Percentiles rank a stretch among this genome's conserved stretches.
phyloP scores from a whole-genome alignment of 1,140 invertebrate species.

The Gonioctena quinquepunctata region DNA sequence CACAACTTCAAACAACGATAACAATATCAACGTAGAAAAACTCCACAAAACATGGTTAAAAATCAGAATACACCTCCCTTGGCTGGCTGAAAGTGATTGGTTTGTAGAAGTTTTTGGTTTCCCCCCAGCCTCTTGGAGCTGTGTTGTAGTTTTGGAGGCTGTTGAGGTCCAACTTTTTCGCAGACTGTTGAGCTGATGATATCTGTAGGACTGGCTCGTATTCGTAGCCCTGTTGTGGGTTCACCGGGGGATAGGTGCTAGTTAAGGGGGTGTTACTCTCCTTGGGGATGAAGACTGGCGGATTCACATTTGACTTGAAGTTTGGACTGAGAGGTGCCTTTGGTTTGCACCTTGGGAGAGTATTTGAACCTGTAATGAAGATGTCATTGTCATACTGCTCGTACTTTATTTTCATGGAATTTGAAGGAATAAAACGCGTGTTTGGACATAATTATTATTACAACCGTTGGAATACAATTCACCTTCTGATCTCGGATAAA shows the following conservation, averaged over 20 bases:
- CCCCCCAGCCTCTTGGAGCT: constrained; percentile 78
- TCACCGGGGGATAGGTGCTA: constrained; percentile 56
- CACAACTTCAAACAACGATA: constrained; percentile 4
- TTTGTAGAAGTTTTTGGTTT: constrained; percentile 66
- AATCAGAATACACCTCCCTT: constrained; percentile 65
- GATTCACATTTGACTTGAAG: constrained; percentile 20
- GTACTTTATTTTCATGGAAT: too few relatives aligned
- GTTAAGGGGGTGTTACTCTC: constrained; percentile 54
- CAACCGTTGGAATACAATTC: too few relatives aligned
- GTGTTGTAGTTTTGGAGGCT: constrained; percentile 73
- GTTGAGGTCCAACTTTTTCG: constrained; percentile 36
- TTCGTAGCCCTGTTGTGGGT: constrained; percentile 21
- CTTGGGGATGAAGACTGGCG: constrained; percentile 55
- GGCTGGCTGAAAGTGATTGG: constrained; percentile 68
- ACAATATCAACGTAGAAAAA: background rate
- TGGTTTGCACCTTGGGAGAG: constrained; percentile 59
- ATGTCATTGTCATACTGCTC: too few relatives aligned
- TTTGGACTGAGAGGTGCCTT: constrained; percentile 35
- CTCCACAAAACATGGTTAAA: constrained; percentile 54
- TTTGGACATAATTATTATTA: too few relatives aligned
- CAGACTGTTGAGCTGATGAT: constrained; percentile 19
- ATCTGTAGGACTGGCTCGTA: constrained; percentile 10
- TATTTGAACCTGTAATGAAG: constrained; percentile 61
- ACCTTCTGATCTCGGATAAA: too few relatives aligned
- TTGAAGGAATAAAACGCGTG: too few relatives aligned